Evolutionary conservation across 2,113 vertebrate species (phyloP).

Genomic region (Acanthochromis polyacanthus): DNA sequence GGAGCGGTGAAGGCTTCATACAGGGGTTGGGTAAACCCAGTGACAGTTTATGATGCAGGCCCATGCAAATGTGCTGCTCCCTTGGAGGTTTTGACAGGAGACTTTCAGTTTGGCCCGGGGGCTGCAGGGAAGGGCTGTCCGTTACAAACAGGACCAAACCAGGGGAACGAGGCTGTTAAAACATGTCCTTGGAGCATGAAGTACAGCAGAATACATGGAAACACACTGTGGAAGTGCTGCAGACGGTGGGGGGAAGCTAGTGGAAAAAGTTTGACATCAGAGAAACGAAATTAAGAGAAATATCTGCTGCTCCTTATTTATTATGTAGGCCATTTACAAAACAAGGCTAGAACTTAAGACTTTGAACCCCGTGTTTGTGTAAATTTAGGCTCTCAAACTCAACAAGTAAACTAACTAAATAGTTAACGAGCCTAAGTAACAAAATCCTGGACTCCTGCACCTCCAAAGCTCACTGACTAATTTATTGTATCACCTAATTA

Average conservation of each 20-base stretch:
- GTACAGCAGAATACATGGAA: not conserved
- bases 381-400: not conserved
- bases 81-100: slow-evolving; percentile 57
- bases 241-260: too few relatives aligned
- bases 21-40: slow-evolving; percentile 50
- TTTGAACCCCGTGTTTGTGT: not conserved
- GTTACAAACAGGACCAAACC: slow-evolving; percentile 59
- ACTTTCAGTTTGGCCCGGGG: slow-evolving; percentile 78
- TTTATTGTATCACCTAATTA: too few relatives aligned
- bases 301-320: not conserved
- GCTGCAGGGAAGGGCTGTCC: slow-evolving; percentile 53
- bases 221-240: not conserved
- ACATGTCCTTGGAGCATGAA: slow-evolving; percentile 21
- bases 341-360: not conserved
- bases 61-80: slow-evolving; percentile 79
- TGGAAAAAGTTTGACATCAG: slow-evolving; percentile 8
- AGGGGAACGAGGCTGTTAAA: slow-evolving; percentile 25
- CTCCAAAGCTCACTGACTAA: not conserved
- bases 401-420: slow-evolving; percentile 2
- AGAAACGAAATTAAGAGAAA: not conserved
- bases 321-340: not conserved
- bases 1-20: slow-evolving; percentile 25
- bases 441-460: not conserved
- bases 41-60: slow-evolving; percentile 70
- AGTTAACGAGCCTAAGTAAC: not conserved